Evolutionary conservation across 2,113 vertebrate species (phyloP).

Genomic region (Struthidea cinerea): DNA sequence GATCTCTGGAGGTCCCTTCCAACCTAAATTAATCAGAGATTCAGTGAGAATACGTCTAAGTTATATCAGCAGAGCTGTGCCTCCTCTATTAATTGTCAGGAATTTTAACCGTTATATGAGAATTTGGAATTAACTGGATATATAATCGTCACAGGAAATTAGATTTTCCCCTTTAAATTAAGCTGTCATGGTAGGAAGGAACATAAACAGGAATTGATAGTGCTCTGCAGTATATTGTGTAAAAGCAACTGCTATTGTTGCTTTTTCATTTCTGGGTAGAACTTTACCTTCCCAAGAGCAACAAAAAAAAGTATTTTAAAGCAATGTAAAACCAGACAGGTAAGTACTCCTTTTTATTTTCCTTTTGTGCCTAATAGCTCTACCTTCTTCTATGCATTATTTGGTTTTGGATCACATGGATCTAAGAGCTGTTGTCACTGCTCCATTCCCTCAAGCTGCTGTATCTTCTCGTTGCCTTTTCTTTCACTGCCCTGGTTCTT

Average conservation of each 20-base stretch:
- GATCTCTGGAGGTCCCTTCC: not conserved
- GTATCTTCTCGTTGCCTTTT: not conserved
- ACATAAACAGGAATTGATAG: not conserved
- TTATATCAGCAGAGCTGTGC: not conserved
- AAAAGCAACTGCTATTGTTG: not conserved
- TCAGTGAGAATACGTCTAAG: not conserved
- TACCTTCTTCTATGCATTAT: not conserved
- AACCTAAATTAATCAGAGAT: not conserved
- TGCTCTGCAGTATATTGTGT: not conserved
- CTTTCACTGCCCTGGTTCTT: not conserved
- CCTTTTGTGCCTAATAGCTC: not conserved
- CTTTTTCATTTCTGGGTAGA: not conserved
- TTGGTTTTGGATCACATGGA: not conserved
- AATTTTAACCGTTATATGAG: slow-evolving; percentile 25
- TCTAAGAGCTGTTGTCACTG: not conserved
- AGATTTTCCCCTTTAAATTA: slow-evolving; percentile 57
- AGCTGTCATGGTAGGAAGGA: slow-evolving; percentile 24
- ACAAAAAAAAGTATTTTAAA: not conserved
- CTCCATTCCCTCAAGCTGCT: not conserved
- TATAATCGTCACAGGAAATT: slow-evolving; percentile 42
- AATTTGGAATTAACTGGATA: slow-evolving; percentile 31
- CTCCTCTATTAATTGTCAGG: not conserved
- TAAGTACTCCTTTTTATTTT: not conserved
- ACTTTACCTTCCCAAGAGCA: not conserved
- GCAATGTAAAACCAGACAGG: not conserved